Base-by-base conservation (phyloP, 1,140 invertebrate genomes). In the Maconellicoccus hirsutus region DNA sequence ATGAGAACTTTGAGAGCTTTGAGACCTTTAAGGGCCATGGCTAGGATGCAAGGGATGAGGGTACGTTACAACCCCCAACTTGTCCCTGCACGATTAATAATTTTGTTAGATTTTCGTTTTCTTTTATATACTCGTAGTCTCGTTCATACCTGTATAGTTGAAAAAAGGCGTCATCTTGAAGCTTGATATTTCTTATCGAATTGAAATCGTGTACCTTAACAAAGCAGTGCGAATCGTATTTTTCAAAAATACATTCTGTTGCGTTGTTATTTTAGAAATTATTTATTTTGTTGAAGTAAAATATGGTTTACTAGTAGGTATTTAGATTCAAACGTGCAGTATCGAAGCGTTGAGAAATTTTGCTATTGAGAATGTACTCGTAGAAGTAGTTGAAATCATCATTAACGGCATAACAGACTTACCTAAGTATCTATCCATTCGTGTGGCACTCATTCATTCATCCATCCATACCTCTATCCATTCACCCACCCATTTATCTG, bases 1-100 rank as follows among this genome's bases (percentile, higher is more conserved):
- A 96, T 96, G 93, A 84, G 93, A 87, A 95, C 93, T 78, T 86
- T 96, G 79, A 88, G 93, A 84, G 93, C 93, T 81, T 87, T 96
- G 82, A 88, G 93, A 81, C 93, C 93, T 79, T 86, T 96, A 82
- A 89, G 92, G 84, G 93, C 93, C 80, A 92, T 96, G 90, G 94
- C 92, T 83, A 87, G 93, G 83, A 94, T 95, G 91, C 93, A 96
- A 87, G 93, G 93, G 83, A 96, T 96, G 93, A 90, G 93, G 89
- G 93, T 95, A 92, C 85, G 90, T 89, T 86, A 70, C 21, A 10
- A 25, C 61, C 61, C 61, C 61, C 61, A 23, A 71, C 23, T 19
- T 12, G n/a, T 10, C 33, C 69, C 33, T 70, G 23, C 42, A 52
- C 42, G 42, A 52, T 16, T 52, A 52, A 16, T 19, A 19, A 52